Conservation (phyloP, 2,797 vertebrate species). For the Chiroxiphia lanceolata region DNA sequence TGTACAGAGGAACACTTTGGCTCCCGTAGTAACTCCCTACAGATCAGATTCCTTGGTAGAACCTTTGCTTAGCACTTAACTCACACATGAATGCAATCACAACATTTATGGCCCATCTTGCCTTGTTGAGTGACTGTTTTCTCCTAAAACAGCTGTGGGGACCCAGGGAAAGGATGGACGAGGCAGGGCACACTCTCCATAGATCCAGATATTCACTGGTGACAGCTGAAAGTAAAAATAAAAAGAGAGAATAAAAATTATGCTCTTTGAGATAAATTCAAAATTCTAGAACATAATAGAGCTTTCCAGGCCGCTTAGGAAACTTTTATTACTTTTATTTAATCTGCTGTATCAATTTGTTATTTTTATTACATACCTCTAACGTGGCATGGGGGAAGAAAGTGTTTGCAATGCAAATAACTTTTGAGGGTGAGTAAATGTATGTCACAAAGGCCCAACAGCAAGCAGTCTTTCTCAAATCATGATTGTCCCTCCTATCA, state of each 20-base stretch:
- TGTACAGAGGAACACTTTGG: fast-evolving
- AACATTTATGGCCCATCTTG: not conserved
- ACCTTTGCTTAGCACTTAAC: not conserved
- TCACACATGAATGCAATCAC: not conserved
- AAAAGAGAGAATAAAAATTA: not conserved
- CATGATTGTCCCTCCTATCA: not conserved
- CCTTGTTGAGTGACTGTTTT: not conserved
- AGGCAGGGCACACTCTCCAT: not conserved
- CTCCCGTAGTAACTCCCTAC: not conserved
- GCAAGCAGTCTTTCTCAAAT: not conserved
- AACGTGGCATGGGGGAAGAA: not conserved
- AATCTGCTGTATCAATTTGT: not conserved
- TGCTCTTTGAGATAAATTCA: not conserved
- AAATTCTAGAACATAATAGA: not conserved
- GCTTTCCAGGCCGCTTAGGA: not conserved
- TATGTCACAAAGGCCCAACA: not conserved
- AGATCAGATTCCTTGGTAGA: not conserved
- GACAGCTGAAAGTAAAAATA: not conserved
- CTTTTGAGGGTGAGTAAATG: not conserved
- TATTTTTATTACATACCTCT: not conserved
- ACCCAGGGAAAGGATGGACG: not conserved
- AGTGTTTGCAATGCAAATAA: not conserved
- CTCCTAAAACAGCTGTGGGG: not conserved
- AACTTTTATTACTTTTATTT: not conserved
- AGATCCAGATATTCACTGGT: not conserved